Conservation (phyloP, 2,888 invertebrate species). For the Tenthredo distinguenda region DNA sequence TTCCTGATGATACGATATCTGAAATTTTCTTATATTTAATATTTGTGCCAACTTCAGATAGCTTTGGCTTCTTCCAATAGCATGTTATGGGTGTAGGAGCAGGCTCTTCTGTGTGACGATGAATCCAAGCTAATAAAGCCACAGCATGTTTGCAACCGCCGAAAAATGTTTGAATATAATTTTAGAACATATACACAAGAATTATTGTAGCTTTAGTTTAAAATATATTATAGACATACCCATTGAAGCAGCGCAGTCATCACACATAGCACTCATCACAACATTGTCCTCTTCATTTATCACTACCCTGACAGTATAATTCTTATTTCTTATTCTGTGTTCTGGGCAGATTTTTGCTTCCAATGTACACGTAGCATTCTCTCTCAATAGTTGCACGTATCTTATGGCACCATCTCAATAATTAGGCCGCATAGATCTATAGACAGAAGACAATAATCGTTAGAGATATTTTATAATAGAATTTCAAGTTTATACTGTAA, state of each 20-base stretch:
- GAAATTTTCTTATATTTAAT: constrained; percentile 43
- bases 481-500: too few species aligned
- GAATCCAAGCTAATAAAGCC: constrained; percentile 54
- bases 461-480: too few species aligned
- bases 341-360: constrained; percentile 54
- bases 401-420: constrained; percentile 54
- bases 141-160: constrained; percentile 55
- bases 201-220: constrained; percentile 21
- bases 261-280: constrained; percentile 49
- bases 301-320: constrained; percentile 51
- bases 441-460: too few species aligned
- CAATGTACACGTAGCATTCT: constrained; percentile 43
- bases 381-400: constrained; percentile 51
- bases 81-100: constrained; percentile 51
- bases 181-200: constrained; percentile 22
- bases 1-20: constrained; percentile 4
- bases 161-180: constrained; percentile 25
- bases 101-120: constrained; percentile 50
- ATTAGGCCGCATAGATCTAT: constrained; percentile 2
- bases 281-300: constrained; percentile 51
- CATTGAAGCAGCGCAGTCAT: constrained; percentile 52
- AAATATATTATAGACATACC: constrained; percentile 37
- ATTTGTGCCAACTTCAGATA: constrained; percentile 49
- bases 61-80: constrained; percentile 53
- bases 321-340: constrained; percentile 50